Percentiles rank a stretch among this genome's conserved stretches.
These are phyloP conservation scores for Chrysoperla carnea DNA, from an alignment of 1,140 invertebrate genomes.

Conservation along the genomic window DNA sequence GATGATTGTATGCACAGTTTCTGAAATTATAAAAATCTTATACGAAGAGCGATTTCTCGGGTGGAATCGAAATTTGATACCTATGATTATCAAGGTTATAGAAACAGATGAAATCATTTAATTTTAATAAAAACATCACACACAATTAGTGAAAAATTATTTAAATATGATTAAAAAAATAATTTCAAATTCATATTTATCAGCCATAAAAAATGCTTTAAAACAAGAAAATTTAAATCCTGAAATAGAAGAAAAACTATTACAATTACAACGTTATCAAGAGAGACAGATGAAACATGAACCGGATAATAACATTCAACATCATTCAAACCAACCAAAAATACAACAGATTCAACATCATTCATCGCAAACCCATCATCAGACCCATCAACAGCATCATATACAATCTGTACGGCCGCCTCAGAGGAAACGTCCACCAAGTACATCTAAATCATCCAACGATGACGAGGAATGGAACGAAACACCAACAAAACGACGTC, in stretches of 20 bases:
- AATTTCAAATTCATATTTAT: constrained; percentile 9
- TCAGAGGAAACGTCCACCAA: constrained; percentile 15
- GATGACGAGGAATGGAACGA: constrained; percentile 36
- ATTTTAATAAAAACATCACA: no score
- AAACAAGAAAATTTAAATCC: constrained; percentile 79
- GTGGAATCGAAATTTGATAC: no score
- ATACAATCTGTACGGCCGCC: constrained; percentile 9
- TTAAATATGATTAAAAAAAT: not conserved
- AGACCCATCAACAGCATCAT: constrained; percentile 17
- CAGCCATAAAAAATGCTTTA: constrained; percentile 65
- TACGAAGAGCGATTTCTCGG: no score
- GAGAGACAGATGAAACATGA: constrained; percentile 55
- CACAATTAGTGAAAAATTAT: not conserved
- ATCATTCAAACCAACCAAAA: constrained; percentile 14
- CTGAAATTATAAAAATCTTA: no score
- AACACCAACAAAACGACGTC: constrained; percentile 25
- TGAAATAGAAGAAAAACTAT: constrained; percentile 81
- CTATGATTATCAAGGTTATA: no score
- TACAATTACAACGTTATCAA: constrained; percentile 74
- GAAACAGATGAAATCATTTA: no score
- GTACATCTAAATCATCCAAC: constrained; percentile 22
- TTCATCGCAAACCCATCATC: constrained; percentile 14
- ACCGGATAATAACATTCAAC: constrained; percentile 10
- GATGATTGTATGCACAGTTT: no score
- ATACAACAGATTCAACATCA: constrained; percentile 12